These are phyloP conservation scores for Trididemnum clinides DNA, from an alignment of 23 tunicate species.

Conservation along the genomic window DNA sequence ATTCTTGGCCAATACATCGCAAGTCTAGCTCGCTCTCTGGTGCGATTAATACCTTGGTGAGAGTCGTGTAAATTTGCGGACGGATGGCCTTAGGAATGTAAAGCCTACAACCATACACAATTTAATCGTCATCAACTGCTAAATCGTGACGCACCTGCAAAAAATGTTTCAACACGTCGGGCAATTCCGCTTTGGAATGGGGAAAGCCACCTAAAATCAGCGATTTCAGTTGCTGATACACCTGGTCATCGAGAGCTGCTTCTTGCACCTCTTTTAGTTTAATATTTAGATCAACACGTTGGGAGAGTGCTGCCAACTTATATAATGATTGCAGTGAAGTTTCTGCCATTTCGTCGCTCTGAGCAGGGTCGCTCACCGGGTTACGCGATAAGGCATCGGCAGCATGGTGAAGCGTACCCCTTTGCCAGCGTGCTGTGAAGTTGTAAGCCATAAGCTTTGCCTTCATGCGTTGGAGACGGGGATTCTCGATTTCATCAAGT, in stretches of 20 bases:
- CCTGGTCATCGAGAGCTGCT: background rate
- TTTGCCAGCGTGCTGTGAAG: background rate
- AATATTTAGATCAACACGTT: background rate
- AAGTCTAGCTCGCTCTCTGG: conserved; percentile 2
- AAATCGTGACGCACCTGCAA: background rate
- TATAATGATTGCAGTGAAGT: background rate
- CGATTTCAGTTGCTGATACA: background rate
- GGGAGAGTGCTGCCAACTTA: background rate
- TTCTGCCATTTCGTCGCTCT: background rate
- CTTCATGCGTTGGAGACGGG: background rate
- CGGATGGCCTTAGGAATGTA: background rate
- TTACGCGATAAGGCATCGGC: background rate
- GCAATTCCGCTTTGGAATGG: background rate
- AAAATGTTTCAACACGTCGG: background rate
- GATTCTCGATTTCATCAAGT: conserved; percentile 5
- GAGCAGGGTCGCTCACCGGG: background rate
- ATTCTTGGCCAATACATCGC: conserved; percentile 5
- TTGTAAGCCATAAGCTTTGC: background rate
- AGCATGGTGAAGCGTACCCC: background rate
- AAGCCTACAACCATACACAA: conserved; percentile 1
- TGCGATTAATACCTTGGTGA: background rate
- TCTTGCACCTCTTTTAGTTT: background rate
- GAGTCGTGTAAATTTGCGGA: background rate
- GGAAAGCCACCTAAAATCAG: background rate
- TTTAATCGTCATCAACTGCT: background rate